These are phyloP conservation scores for Montipora cactus DNA, from an alignment of 64 coral and sea anemone genomes.

Conservation along the genomic window DNA sequence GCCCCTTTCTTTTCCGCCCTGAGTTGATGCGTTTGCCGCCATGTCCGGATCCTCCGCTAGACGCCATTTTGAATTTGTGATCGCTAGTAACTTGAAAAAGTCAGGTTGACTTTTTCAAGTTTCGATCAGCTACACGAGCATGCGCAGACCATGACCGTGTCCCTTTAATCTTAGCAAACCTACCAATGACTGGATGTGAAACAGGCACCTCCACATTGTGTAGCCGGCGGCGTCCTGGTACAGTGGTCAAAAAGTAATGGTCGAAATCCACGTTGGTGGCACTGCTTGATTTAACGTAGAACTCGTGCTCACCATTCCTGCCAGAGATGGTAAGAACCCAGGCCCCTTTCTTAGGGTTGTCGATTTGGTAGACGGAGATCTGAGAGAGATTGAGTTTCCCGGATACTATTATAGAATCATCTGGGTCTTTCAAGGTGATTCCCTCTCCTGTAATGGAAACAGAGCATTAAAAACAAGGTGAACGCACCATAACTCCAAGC, in stretches of 20 bases:
- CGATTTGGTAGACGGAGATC: conserved; percentile 55
- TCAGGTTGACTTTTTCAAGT: no score
- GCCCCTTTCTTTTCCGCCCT: no score
- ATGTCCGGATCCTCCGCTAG: no score
- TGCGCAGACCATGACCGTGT: no score
- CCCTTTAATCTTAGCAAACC: not conserved
- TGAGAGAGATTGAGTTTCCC: conserved; percentile 54
- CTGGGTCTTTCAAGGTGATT: conserved; percentile 14
- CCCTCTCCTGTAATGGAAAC: not conserved
- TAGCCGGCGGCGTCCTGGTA: conserved; percentile 19
- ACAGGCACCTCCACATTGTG: conserved; percentile 40
- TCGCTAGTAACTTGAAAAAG: no score
- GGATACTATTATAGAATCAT: conserved; percentile 14
- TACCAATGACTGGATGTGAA: conserved; percentile 65
- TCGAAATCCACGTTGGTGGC: conserved; percentile 87
- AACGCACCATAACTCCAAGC: no score
- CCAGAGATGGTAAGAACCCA: conserved; percentile 61
- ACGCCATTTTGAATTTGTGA: no score
- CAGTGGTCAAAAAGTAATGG: conserved; percentile 61
- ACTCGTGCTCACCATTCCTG: conserved; percentile 64
- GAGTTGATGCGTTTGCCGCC: no score
- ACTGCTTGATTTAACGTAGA: conserved; percentile 80
- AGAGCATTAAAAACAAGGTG: not conserved
- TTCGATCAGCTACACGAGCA: no score
- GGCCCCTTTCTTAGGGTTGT: conserved; percentile 53